These are phyloP conservation scores for Stomatorhinus walkeri DNA, from an alignment of 2,797 vertebrate species.

Conservation along the genomic window DNA sequence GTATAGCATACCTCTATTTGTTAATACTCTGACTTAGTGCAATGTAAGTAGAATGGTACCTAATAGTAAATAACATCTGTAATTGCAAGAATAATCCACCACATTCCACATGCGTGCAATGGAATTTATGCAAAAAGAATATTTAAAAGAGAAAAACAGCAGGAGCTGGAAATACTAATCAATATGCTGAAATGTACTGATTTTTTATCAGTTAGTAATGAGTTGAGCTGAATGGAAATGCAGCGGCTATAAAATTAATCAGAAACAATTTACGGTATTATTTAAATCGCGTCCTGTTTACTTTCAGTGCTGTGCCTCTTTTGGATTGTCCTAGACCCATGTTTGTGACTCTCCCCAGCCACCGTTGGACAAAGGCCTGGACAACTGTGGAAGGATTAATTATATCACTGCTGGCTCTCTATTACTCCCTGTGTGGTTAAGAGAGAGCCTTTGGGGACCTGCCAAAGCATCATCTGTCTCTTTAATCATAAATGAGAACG, in stretches of 20 bases:
- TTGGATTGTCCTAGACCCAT: not conserved
- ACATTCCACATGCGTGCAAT: not conserved
- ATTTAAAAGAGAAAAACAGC: not conserved
- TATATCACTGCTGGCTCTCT: not conserved
- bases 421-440: slow-evolving; percentile 4
- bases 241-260: not conserved
- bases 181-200: not conserved
- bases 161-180: not conserved
- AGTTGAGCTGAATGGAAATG: not conserved
- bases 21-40: not conserved
- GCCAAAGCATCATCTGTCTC: slow-evolving; percentile 8
- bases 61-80: not conserved
- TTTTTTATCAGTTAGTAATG: not conserved
- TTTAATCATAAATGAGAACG: slow-evolving; percentile 9
- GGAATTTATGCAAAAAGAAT: not conserved
- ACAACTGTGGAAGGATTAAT: not conserved
- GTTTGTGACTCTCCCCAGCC: not conserved
- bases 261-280: not conserved
- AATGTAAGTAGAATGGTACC: not conserved
- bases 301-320: not conserved
- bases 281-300: not conserved
- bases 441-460: not conserved
- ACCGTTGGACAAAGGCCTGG: not conserved
- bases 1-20: not conserved
- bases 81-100: not conserved